phyloP scores from a whole-genome alignment of 2,888 invertebrate species.

The Drosophila mercatorum region DNA sequence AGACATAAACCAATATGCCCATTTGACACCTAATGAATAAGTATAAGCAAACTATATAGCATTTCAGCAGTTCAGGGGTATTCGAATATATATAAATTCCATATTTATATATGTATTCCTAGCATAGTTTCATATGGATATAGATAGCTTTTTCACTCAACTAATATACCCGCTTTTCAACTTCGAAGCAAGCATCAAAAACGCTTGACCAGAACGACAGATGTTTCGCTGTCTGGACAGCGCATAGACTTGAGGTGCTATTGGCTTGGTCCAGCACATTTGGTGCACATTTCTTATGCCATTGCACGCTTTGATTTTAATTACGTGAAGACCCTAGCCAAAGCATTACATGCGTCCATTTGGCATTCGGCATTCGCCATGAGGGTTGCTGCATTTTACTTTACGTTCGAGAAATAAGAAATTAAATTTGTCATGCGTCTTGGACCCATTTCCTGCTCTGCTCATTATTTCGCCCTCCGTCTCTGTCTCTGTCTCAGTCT shows the following conservation, averaged over 20 bases:
- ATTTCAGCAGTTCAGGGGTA: not conserved
- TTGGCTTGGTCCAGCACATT: constrained; percentile 14
- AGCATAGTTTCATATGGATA: not conserved
- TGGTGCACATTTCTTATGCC: constrained; percentile 51
- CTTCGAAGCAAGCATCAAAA: not conserved
- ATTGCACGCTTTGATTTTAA: constrained; percentile 77
- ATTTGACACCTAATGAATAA: too few relatives aligned
- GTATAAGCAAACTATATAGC: too few relatives aligned
- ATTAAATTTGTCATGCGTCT: constrained; percentile 78
- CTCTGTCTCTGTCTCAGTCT: constrained; percentile 21
- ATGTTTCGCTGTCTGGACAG: constrained; percentile 18
- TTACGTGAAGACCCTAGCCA: constrained; percentile 45
- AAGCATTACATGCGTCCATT: constrained; percentile 68
- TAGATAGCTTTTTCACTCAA: not conserved
- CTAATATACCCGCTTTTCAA: not conserved
- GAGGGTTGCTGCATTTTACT: constrained; percentile 53
- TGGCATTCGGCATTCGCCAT: constrained; percentile 18
- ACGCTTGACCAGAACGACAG: constrained; percentile 51
- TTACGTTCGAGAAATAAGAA: constrained; percentile 70
- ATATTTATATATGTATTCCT: not conserved
- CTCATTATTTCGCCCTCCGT: constrained; percentile 30
- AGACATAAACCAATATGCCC: too few relatives aligned
- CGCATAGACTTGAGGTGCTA: not conserved
- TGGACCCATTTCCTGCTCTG: constrained; percentile 44
- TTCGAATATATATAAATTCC: too few relatives aligned